phyloP scores from a whole-genome alignment of 2,797 vertebrate genomes.

The Micromesistius poutassou region DNA sequence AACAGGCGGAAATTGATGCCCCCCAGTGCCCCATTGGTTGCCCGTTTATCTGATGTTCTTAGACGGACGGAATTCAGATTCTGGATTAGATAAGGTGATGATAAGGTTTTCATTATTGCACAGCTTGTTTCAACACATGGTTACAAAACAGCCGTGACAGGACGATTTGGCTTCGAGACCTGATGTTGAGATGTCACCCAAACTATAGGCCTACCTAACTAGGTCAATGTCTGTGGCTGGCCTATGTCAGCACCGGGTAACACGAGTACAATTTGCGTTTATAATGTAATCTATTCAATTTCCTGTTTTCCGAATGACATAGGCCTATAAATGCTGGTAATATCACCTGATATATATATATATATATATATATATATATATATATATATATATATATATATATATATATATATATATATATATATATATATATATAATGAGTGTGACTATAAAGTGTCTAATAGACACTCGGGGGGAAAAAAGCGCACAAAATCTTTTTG shows the following conservation, averaged over 20 bases:
- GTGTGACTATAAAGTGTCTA: no score
- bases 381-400: no score
- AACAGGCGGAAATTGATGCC: slow-evolving; percentile 76
- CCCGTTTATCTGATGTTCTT: slow-evolving; percentile 77
- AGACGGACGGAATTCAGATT: background rate
- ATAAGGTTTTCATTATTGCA: background rate
- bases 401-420: no score
- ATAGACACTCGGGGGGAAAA: no score
- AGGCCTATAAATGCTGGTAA: background rate
- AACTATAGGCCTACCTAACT: no score
- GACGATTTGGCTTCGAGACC: no score
- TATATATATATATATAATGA: no score
- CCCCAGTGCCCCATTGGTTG: slow-evolving; percentile 79
- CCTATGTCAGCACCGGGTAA: background rate
- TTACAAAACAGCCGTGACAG: background rate
- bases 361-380: no score
- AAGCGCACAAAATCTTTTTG: no score
- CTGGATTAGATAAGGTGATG: background rate
- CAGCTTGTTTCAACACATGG: background rate
- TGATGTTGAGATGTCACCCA: no score
- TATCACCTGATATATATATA: no score
- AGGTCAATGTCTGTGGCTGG: background rate
- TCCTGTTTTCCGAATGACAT: background rate
- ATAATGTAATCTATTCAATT: background rate
- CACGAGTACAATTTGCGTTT: background rate